These are phyloP conservation scores for Eupithecia pulchellata DNA, from an alignment of 2,888 invertebrate species.

Conservation along the genomic window DNA sequence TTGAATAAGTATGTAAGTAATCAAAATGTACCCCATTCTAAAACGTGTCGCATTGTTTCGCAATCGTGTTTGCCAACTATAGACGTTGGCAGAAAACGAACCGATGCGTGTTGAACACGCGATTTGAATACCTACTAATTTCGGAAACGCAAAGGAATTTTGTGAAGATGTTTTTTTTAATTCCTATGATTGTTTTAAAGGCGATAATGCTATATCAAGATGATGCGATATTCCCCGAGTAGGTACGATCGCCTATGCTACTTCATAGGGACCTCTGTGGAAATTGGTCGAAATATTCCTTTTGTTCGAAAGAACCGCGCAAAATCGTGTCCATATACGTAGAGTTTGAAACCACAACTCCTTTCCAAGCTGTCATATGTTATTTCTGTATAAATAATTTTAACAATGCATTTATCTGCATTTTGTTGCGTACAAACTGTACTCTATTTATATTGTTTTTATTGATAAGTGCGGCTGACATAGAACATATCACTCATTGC, in stretches of 20 bases:
- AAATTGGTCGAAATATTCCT: background rate
- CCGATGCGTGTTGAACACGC: too few relatives aligned
- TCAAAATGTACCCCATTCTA: background rate
- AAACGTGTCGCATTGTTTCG: background rate
- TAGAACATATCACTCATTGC: background rate
- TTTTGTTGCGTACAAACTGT: constrained; percentile 43
- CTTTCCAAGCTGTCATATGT: background rate
- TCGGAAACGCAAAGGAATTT: background rate
- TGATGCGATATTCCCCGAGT: background rate
- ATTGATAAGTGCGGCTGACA: constrained; percentile 14
- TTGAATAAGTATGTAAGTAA: constrained; percentile 11
- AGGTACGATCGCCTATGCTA: background rate
- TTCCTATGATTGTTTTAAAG: background rate
- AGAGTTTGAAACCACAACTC: background rate
- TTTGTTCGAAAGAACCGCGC: background rate
- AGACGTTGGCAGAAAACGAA: background rate
- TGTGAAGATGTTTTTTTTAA: background rate
- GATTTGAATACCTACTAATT: background rate
- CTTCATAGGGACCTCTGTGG: background rate
- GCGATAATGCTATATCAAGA: background rate
- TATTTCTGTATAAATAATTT: background rate
- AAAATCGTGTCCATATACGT: background rate
- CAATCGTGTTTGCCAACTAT: background rate
- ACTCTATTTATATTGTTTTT: constrained; percentile 33
- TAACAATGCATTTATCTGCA: constrained; percentile 42